phyloP scores from a whole-genome alignment of 2,888 invertebrate species.

The Drosophila lacicola region DNA sequence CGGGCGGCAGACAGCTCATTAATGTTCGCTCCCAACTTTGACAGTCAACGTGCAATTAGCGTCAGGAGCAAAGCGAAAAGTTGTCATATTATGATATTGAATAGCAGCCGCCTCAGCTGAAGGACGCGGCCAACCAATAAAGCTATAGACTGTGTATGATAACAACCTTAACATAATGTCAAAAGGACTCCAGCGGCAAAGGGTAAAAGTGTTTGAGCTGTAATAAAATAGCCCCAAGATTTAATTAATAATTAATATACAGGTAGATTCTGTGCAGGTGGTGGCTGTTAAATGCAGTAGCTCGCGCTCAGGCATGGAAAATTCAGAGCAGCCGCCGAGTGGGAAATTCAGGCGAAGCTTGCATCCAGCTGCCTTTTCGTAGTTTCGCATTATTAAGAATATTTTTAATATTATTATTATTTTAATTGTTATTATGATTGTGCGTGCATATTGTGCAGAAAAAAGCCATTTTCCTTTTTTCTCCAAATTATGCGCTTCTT shows the following conservation, averaged over 20 bases:
- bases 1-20: constrained; percentile 63
- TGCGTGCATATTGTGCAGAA: too few species aligned
- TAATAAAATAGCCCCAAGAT: constrained; percentile 13
- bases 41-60: constrained; percentile 77
- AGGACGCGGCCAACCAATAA: constrained; percentile 17
- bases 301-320: too few species aligned
- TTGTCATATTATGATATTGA: constrained; percentile 80
- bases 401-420: too few species aligned
- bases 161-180: constrained; percentile 6
- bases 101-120: constrained; percentile 60
- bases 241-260: constrained; percentile 17
- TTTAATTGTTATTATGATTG: too few species aligned
- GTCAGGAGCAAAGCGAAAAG: constrained; percentile 58
- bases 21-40: constrained; percentile 72
- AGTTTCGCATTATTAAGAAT: too few species aligned
- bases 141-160: neutral
- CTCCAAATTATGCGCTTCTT: too few species aligned
- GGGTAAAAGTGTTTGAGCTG: constrained; percentile 13
- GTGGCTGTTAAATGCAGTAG: too few species aligned
- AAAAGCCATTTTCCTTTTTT: too few species aligned
- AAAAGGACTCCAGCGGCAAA: neutral
- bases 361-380: too few species aligned
- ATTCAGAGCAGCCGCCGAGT: too few species aligned
- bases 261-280: neutral
- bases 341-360: too few species aligned